Percentiles rank a stretch among this genome's conserved stretches.
Conservation (phyloP, 2,797 vertebrate species). For the Loris lydekkerianus region DNA sequence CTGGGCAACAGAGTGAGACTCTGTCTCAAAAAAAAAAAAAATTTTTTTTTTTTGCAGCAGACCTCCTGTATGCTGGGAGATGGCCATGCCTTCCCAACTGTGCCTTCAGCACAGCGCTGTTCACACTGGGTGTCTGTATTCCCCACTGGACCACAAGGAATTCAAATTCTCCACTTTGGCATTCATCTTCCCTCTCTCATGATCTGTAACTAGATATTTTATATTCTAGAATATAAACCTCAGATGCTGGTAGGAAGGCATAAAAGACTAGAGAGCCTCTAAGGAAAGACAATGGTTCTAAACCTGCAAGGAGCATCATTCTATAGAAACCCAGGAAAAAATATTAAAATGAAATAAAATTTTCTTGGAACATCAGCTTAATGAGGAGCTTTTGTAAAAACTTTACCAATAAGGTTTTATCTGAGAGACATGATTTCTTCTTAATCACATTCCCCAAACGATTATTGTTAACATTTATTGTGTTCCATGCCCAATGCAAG, state of each 20-base stretch:
- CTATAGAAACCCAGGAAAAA: neutral
- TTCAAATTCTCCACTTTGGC: neutral
- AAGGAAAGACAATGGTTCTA: neutral
- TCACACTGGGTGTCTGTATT: neutral
- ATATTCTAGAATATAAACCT: neutral
- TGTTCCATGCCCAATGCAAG: too few relatives aligned
- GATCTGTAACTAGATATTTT: neutral
- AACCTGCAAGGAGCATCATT: neutral
- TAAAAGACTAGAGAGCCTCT: neutral
- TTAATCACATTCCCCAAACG: neutral
- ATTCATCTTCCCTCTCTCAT: neutral
- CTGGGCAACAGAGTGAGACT: too few relatives aligned
- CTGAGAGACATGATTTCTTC: neutral
- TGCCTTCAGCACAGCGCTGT: neutral
- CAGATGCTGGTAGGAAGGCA: neutral
- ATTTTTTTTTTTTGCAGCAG: too few relatives aligned
- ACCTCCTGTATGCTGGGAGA: neutral
- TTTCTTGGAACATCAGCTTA: neutral
- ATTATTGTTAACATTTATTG: neutral
- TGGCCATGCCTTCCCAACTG: neutral
- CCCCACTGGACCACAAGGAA: neutral
- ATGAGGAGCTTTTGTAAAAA: neutral
- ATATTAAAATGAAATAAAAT: neutral
- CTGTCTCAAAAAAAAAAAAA: too few relatives aligned
- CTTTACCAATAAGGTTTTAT: constrained; percentile 15